Percentiles rank a stretch among this genome's conserved stretches.
Conservation (phyloP, 2,888 invertebrate genomes). For the Slavum lentiscoides region DNA sequence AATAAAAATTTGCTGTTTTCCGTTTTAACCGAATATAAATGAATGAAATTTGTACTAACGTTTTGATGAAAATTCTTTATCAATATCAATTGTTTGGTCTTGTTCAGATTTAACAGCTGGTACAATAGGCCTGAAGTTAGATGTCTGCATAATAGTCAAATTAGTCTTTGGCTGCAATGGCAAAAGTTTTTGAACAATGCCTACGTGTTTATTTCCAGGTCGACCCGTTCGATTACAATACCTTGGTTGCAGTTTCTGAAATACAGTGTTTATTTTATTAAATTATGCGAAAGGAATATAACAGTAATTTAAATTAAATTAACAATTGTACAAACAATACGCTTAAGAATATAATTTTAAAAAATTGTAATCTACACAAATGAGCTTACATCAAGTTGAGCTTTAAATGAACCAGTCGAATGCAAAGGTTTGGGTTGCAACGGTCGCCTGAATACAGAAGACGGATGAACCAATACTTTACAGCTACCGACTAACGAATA, state of each 20-base stretch:
- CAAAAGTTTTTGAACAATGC: slow-evolving; percentile 76
- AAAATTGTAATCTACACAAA: neutral
- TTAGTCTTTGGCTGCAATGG: slow-evolving; percentile 68
- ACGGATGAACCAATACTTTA: slow-evolving; percentile 45
- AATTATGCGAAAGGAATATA: neutral
- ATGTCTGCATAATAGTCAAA: slow-evolving; percentile 45
- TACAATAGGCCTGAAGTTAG: slow-evolving; percentile 40
- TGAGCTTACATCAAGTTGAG: slow-evolving; percentile 62
- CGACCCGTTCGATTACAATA: slow-evolving; percentile 61
- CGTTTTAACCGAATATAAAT: neutral
- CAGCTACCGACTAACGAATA: slow-evolving; percentile 38
- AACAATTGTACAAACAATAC: neutral
- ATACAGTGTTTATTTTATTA: slow-evolving; percentile 32
- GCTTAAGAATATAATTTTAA: neutral
- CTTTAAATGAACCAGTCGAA: slow-evolving; percentile 59
- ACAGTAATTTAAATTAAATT: neutral
- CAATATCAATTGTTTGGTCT: neutral
- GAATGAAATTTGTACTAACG: slow-evolving; percentile 12
- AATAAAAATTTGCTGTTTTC: too few species aligned
- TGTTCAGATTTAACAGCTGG: slow-evolving; percentile 32
- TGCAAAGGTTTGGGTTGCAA: slow-evolving; percentile 43
- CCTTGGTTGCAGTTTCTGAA: slow-evolving; percentile 61
- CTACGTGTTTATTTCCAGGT: slow-evolving; percentile 62
- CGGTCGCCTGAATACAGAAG: slow-evolving; percentile 42
- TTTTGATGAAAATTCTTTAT: slow-evolving; percentile 9